Conservation (phyloP, 2,888 invertebrate genomes). For the Onthophagus sagittarius region DNA sequence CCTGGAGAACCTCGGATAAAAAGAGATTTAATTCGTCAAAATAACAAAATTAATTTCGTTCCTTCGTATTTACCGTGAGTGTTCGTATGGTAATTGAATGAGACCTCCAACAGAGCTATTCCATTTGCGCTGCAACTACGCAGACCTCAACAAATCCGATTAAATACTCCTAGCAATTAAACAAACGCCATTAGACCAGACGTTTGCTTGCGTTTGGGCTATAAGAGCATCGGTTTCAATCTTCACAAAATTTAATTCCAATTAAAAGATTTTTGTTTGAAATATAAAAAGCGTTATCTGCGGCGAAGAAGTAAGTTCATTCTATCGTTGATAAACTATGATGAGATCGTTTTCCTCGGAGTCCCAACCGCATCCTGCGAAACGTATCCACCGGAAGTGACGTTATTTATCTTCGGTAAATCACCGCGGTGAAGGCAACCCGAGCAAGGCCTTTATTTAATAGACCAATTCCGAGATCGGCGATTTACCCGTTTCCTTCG, state of each 20-base stretch:
- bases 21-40: neutral
- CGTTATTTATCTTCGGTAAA: neutral
- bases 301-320: too few relatives aligned
- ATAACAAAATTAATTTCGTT: neutral
- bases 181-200: neutral
- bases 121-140: neutral
- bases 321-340: neutral
- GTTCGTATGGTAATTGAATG: slow-evolving; percentile 4
- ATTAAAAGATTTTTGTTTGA: too few relatives aligned
- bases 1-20: neutral
- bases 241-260: too few relatives aligned
- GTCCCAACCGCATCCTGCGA: neutral
- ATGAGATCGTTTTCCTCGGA: neutral
- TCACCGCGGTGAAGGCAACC: neutral
- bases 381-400: neutral
- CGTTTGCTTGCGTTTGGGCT: neutral
- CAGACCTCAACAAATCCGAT: slow-evolving; percentile 5
- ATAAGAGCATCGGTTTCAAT: neutral
- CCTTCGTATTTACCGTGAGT: neutral
- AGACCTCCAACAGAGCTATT: slow-evolving; percentile 3
- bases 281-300: too few relatives aligned
- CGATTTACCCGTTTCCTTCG: neutral
- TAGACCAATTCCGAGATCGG: slow-evolving; percentile 5
- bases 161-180: neutral
- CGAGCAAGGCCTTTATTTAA: slow-evolving; percentile 1